phyloP scores from a whole-genome alignment of 2,797 vertebrate species.

The Cynopterus sphinx region DNA sequence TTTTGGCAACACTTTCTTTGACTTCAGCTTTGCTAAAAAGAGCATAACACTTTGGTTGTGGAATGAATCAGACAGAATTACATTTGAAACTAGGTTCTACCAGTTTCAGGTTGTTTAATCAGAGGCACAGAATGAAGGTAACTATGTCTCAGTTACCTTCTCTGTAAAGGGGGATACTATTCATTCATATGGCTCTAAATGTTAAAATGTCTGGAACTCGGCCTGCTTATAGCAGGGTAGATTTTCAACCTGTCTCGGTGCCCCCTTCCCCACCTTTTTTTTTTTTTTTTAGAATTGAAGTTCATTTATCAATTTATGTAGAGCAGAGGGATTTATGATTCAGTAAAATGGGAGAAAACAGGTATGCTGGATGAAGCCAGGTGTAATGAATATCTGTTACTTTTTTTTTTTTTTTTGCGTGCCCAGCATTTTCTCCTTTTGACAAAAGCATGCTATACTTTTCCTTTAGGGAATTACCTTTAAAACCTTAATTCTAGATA shows the following conservation, averaged over 20 bases:
- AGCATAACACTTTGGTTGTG: background rate
- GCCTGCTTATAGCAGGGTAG: background rate
- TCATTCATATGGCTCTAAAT: background rate
- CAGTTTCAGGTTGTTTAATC: background rate
- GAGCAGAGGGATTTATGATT: slow-evolving; percentile 20
- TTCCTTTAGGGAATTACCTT: background rate
- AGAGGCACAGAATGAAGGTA: background rate
- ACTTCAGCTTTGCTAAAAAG: background rate
- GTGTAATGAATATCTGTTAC: background rate
- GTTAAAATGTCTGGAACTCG: background rate
- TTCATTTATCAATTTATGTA: background rate
- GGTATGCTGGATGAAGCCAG: background rate
- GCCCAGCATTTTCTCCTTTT: background rate
- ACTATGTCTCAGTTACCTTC: background rate
- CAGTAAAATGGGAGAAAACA: background rate
- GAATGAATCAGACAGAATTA: background rate
- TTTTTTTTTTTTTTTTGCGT: background rate
- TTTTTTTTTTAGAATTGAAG: background rate
- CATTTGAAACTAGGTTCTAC: background rate
- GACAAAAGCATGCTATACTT: background rate
- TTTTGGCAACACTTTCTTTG: background rate
- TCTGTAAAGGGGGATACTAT: background rate
- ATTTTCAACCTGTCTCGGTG: background rate
- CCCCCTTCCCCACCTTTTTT: too few species aligned
- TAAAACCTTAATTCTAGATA: background rate